Evolutionary conservation across 1,140 invertebrate genomes (phyloP), one percentile per base, ranked within the genome.

Genomic region (Phenacoccus solenopsis): DNA sequence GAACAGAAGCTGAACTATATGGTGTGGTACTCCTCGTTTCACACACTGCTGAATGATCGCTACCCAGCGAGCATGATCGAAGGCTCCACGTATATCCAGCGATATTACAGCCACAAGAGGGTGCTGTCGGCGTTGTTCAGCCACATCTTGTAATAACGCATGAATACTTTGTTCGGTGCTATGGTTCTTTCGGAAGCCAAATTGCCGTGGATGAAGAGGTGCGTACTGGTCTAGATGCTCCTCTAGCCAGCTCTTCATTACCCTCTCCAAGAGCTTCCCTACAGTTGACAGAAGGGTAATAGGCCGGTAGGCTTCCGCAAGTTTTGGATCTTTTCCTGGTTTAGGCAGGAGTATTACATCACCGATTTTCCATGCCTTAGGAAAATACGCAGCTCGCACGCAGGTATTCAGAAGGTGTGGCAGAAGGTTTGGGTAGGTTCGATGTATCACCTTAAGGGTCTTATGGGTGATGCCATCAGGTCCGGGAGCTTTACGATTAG

Each of bases 71-170:
- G 38, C 38, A 10, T 25, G 21, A 32, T 69, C 69, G 56, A 69
- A 69, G 21, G 21, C 69, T 21, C 69, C 69, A 12, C n/a, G 10
- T n/a, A 69, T 69, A 13, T 69, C 69, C 1, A 69, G 20, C 13
- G 56, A 69, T 16, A 69, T 22, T 21, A 25, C 28, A n/a, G 12
- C 69, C 16, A 25, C 25, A n/a, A 69, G 16, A 20, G 3, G 16
- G 59, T 25, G 16, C 3, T 64, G 10, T 24, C 7, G 10, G 22
- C 21, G 59, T 3, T 16, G 59, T 25, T n/a, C 9, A 24, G 10
- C 25, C 16, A 16, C 3, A 16, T 49, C 38, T 64, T 25, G 9
- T 10, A 16, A 64, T 9, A 64, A 10, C 4, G 21, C n/a, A n/a
- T 27, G 4, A 22, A 64, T 16, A 24, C 10, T 20, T 27, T 24